Evolutionary conservation across 2,113 vertebrate species (phyloP), one percentile per base, ranked within the genome.

Genomic region (Spheniscus mendiculus): DNA sequence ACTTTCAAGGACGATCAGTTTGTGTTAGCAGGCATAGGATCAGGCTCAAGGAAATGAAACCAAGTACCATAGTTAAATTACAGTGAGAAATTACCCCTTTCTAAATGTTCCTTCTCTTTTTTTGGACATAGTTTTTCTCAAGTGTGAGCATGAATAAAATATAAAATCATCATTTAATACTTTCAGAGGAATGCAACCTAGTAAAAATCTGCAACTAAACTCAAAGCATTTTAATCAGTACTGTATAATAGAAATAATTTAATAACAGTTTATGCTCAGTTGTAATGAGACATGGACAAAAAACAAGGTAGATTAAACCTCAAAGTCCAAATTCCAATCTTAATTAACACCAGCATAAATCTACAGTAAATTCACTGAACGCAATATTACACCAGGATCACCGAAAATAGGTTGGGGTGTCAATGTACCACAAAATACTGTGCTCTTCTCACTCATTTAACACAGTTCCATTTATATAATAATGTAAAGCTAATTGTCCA

Each of bases 1-100:
- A 16, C 47, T 89, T 83, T 89, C 70, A 93, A 66, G 91, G 80
- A n/a, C 76, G 80, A 93, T 94, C 44, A 83, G 45, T 91, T 95
- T 92, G 47, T 91, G 71, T 87, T 88, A 87, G 74, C 22, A 84
- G 40, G 50, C 62, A 80, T 65, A 70, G 53, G 36, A 92, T 40
- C 69, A 61, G 47, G 13, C 73, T 95, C 67, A 91, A 72, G 69
- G 44, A 94, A 95, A 89, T 65, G n/a, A 91, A 87, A 88, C 44
- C 34, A 77, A 90, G 53, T 40, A 55, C 36, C 19, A 4, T 56
- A 66, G 85, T 61, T 69, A 89, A 89, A 83, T 85, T 94, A 40
- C 18, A 69, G 40, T 83, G 78, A 95, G 66, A 93, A 95, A 94
- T 91, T 56, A 23, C 42, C 12, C 22, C 30, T 87, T 77, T 93